Evolutionary conservation across 2,113 vertebrate genomes (phyloP).

Genomic region (Nothocercus nigrocapillus): DNA sequence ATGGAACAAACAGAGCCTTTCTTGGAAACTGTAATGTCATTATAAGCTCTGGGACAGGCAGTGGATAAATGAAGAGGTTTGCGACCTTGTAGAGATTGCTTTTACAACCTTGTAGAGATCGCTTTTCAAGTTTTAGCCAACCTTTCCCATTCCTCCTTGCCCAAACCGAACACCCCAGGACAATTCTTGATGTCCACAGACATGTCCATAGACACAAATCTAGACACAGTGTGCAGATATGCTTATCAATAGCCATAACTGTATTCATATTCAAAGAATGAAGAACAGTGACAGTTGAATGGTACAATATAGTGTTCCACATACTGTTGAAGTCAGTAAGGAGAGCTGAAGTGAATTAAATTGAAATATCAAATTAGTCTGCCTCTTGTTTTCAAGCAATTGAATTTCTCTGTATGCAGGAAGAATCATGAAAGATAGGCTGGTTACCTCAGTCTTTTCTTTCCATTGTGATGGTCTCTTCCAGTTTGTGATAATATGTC

Average conservation of each 20-base stretch:
- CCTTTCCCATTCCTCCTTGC: neutral
- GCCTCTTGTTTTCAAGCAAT: slow-evolving; percentile 46
- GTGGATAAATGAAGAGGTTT: neutral
- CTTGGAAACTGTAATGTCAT: neutral
- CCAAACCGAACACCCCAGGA: neutral
- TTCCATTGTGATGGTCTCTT: neutral
- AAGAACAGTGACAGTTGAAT: slow-evolving; percentile 8
- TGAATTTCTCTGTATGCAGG: slow-evolving; percentile 25
- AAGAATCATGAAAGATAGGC: slow-evolving; percentile 1
- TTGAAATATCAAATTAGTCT: slow-evolving; percentile 38
- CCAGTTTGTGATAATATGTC: neutral
- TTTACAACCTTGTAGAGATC: neutral
- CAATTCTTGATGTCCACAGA: neutral
- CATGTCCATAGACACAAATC: neutral
- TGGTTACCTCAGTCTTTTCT: neutral
- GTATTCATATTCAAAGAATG: slow-evolving; percentile 3
- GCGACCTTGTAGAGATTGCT: neutral
- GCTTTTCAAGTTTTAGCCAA: neutral
- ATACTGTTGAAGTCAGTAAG: slow-evolving; percentile 18
- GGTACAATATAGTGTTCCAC: slow-evolving; percentile 14
- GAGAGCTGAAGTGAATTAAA: slow-evolving; percentile 33
- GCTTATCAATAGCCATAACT: neutral
- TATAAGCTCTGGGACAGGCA: neutral
- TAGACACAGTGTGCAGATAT: neutral
- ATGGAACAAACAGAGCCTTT: neutral